Evolutionary conservation across 2,113 vertebrate genomes (phyloP), one percentile per base, ranked within the genome.

Genomic region (Pimephales promelas): DNA sequence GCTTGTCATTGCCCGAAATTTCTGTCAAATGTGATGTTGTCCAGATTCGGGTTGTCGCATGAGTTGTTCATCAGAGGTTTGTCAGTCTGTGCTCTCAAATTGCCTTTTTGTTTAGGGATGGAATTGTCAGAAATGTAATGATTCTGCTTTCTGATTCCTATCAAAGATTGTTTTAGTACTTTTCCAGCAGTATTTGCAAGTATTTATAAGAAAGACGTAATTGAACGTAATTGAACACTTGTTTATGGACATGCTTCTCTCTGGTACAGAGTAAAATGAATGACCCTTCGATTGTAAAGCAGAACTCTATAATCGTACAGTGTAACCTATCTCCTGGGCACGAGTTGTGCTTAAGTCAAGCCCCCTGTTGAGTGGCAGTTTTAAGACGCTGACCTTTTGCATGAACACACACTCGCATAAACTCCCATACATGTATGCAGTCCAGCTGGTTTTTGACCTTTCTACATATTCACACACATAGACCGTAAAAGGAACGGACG

Each of bases 321-420:
- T 79, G 77, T 66, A 79, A 79, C 77, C 77, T 79, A 66, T 79
- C 36, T 62, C 34, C 59, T 26, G 54, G 40, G 10, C 43, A 40
- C 3, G n/a, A 28, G 76, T 26, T 34, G 5, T 56, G 71, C 64
- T 68, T 43, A 52, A 64, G 72, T 85, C 47, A 68, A 70, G 40
- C 49, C 66, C 31, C 20, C 45, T 62, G 26, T 36, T 54, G 73
- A 75, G 59, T 75, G 84, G 73, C 84, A 81, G 70, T 76, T 85
- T 85, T 68, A 81, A 79, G 79, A 75, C 45, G 1, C 61, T 85
- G 84, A 85, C 84, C 84, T 85, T 84, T 85, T 70, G 40, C 82
- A 86, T 26, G 14, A 71, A 45, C 57, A 66, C 78, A 74, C 84
- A 84, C 54, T 71, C n/a, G 3, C 54, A 40, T 76, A 80, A 18